A percentile compares a stretch with the other conserved stretches of the same genome.
phyloP scores from a whole-genome alignment of 2,113 vertebrate genomes.

The Corythaixoides concolor region DNA sequence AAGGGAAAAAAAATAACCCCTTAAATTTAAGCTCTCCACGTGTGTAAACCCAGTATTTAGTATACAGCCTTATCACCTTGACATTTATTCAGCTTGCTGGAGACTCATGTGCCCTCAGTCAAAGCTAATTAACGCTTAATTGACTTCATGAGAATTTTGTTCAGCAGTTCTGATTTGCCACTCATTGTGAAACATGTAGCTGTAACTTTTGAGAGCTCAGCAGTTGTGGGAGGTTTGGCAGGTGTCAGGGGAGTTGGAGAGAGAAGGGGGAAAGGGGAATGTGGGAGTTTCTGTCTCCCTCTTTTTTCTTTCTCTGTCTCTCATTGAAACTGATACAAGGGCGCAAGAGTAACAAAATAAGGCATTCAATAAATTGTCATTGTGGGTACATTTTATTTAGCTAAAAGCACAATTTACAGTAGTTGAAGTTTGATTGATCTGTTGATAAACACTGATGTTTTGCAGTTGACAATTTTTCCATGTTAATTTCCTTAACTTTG shows the following conservation, averaged over 20 bases:
- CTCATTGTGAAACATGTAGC: conserved; percentile 24
- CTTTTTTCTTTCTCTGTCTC: neutral
- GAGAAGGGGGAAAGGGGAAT: neutral
- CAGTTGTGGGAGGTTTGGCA: conserved; percentile 48
- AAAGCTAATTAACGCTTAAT: conserved; percentile 71
- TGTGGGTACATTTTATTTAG: conserved; percentile 73
- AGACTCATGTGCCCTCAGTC: conserved; percentile 54
- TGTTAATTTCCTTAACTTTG: conserved; percentile 81
- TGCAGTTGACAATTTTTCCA: conserved; percentile 81
- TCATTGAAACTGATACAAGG: neutral
- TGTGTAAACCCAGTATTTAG: conserved; percentile 46
- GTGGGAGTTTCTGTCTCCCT: neutral
- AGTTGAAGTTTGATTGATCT: conserved; percentile 82
- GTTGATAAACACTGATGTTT: conserved; percentile 86
- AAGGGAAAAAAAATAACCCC: conserved; percentile 26
- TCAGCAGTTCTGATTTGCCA: conserved; percentile 51
- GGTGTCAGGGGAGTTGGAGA: neutral
- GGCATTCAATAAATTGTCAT: conserved; percentile 69
- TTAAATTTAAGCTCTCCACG: conserved; percentile 38
- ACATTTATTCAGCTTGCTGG: conserved; percentile 67
- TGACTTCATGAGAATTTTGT: conserved; percentile 55
- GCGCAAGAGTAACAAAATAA: conserved; percentile 9
- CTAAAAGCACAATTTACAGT: conserved; percentile 81
- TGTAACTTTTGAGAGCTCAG: conserved; percentile 42
- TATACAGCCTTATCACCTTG: conserved; percentile 54